Conservation (phyloP, 2,797 vertebrate species). For the Prunella strophiata region DNA sequence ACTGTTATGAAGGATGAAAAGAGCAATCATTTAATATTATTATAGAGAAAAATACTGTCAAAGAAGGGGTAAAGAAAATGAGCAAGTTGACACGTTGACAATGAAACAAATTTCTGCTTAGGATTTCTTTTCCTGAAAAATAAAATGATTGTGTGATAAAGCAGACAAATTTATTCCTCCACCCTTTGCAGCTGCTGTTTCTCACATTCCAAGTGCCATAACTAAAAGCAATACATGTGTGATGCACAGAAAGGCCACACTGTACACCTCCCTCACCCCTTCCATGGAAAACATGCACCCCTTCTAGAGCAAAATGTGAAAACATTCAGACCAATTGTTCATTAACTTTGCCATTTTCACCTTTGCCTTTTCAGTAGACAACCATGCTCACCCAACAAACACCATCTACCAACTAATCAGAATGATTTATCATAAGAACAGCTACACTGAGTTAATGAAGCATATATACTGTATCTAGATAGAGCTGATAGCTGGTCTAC, state of each 20-base stretch:
- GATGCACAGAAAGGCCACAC: neutral
- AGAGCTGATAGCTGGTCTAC: neutral
- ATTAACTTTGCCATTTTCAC: neutral
- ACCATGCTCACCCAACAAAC: neutral
- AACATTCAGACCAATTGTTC: neutral
- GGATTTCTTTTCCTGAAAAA: neutral
- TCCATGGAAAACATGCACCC: neutral
- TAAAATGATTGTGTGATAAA: neutral
- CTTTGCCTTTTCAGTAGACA: neutral
- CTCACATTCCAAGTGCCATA: neutral
- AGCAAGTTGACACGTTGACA: neutral
- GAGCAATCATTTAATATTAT: neutral
- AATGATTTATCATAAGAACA: neutral
- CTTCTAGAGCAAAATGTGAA: neutral
- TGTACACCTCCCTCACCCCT: neutral
- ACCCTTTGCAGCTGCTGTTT: neutral
- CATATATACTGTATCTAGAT: neutral
- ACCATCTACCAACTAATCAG: neutral
- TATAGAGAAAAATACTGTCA: neutral
- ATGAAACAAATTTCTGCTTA: neutral
- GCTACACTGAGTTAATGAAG: neutral
- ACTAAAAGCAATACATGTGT: fast-evolving
- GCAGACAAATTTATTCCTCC: neutral
- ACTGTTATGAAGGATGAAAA: neutral
- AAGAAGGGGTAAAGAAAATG: neutral